Evolutionary conservation across 2,113 vertebrate genomes (phyloP).

Genomic region (Macquaria ambigua): DNA sequence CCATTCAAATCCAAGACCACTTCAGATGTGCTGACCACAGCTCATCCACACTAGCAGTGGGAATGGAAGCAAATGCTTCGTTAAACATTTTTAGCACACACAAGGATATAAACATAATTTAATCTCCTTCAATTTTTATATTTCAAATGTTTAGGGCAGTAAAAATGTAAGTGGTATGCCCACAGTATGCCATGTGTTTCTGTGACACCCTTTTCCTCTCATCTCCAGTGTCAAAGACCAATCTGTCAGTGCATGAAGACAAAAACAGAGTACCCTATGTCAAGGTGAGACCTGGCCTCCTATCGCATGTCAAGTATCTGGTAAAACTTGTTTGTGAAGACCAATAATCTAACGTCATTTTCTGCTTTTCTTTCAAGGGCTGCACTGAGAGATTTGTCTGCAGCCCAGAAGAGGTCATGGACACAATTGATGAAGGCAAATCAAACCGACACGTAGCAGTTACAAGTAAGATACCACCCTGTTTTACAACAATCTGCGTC

Average conservation of each 20-base stretch:
- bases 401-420: conserved; percentile 99
- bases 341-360: neutral
- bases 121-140: neutral
- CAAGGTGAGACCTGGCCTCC: conserved; percentile 86
- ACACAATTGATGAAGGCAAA: conserved; percentile 99
- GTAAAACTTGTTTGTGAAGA: neutral
- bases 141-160: neutral
- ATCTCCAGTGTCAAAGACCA: conserved; percentile 94
- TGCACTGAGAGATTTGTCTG: conserved; percentile 98
- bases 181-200: neutral
- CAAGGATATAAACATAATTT: neutral
- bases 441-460: conserved; percentile 98
- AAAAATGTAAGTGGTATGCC: neutral
- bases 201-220: neutral
- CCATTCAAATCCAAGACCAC: neutral
- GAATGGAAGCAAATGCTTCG: neutral
- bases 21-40: neutral
- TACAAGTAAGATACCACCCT: conserved; percentile 87
- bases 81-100: neutral
- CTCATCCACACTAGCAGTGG: neutral
- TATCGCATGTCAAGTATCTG: neutral
- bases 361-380: conserved; percentile 82
- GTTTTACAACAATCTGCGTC: neutral
- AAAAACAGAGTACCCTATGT: conserved; percentile 99
- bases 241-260: conserved; percentile 98